Evolutionary conservation across 2,888 invertebrate species (phyloP), one percentile per base, ranked within the genome.

Genomic region (Tetrapedia diversipes): DNA sequence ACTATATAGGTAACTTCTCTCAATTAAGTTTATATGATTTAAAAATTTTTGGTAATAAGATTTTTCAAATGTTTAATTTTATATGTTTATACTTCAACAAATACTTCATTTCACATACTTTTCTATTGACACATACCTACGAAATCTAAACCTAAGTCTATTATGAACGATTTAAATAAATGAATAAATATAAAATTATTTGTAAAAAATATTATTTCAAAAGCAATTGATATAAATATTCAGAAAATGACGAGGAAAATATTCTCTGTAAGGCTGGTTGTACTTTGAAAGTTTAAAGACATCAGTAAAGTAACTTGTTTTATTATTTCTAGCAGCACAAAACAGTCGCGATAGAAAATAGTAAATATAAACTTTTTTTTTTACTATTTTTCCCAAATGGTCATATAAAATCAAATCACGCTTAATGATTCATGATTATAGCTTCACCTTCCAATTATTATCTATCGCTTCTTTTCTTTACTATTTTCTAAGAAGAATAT

Each of bases 341-440:
- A 67, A 74, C 57, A 66, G 47, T 73, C 75, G 47, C 45, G n/a
- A 76, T 67, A 76, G 67, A 73, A 73, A 76, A 76, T 63, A 68
- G 76, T 77, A 68, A 75, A 60, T 73, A 51, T 45, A 68, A 66
- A 61, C n/a, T 6, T 11, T 14, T 29, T 41, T 8, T 16, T n/a
- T 51, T 37, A 7, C 16, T 43, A 16, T 22, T 19, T 49, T 6
- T 24, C 6, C 14, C 2, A 27, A 54, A 39, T 34, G 41, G 51
- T 37, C 39, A 14, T 16, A 19, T 43, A 51, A 0, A n/a, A 29
- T 61, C 2, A 19, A 45, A 49, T 54, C 19, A n/a, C 19, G 14
- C 22, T 27, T 29, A 53, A 64, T 27, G 10, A 47, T 60, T 29
- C 29, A 24, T 6, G 11, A 69, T 65, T 66, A 11, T 10, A 19